Conservation (phyloP, 2,888 invertebrate genomes). For the Galeopsomyia nigrocyanea region DNA sequence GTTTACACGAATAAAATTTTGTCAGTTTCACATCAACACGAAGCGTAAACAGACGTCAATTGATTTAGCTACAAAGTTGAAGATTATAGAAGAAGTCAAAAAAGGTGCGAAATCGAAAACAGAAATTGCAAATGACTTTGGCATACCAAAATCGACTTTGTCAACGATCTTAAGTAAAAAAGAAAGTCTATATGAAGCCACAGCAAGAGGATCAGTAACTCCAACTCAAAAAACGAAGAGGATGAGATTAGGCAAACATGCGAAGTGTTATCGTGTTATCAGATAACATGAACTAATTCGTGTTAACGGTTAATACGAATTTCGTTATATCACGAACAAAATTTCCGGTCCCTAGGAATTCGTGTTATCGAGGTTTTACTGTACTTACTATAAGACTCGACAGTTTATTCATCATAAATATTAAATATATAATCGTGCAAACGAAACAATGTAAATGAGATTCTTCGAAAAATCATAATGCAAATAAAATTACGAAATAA, state of each 20-base stretch:
- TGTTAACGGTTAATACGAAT: neutral
- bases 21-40: neutral
- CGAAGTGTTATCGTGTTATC: no score
- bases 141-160: constrained; percentile 8
- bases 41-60: neutral
- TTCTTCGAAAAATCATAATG: no score
- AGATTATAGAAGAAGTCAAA: neutral
- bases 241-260: neutral
- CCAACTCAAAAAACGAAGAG: neutral
- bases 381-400: no score
- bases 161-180: constrained; percentile 3
- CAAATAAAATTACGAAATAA: no score
- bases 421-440: no score
- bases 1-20: neutral
- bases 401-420: no score
- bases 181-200: no score
- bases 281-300: no score
- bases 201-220: no score
- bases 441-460: no score
- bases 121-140: neutral
- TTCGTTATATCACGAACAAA: neutral
- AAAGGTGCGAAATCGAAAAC: neutral
- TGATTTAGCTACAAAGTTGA: neutral
- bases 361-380: no score
- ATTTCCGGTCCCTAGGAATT: neutral